Evolutionary conservation across 2,888 invertebrate genomes (phyloP), one percentile per base, ranked within the genome.

Genomic region (Brenthis daphne): DNA sequence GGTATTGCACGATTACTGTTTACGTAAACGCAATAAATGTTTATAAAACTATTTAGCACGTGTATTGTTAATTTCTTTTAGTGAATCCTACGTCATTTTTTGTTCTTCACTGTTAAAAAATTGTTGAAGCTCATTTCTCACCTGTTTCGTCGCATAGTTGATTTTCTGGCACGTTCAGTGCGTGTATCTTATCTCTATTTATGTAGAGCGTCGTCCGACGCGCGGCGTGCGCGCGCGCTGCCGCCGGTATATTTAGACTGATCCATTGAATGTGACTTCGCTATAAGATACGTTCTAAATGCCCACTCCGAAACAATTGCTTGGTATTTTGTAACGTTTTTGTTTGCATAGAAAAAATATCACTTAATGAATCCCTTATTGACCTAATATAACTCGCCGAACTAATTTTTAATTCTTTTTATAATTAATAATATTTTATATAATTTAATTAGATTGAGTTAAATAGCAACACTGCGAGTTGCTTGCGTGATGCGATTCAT

Each of bases 221-320:
- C 76, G 78, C 80, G 79, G 83, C 82, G 79, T 80, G 78, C 86
- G 89, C 88, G 87, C 83, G 87, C 90, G 89, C 89, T 80, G 76
- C 81, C 84, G 84, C 85, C 87, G 86, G 86, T 92, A 90, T 89
- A 90, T 90, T 90, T 92, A 91, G 92, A 92, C 88, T 90, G 90
- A 86, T 84, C 82, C 84, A 80, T 82, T 81, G 82, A 85, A 81
- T 86, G 60, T 51, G 48, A 68, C 68, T 71, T 63, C 66, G 50
- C 64, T 68, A 72, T 64, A 64, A 72, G 69, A 68, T 70, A 70
- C 64, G 70, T 67, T 64, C 57, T 47, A 69, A 73, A 75, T 72
- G 69, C 65, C 72, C 72, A 73, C 73, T 69, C 53, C 65, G 20
- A 67, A 68, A 60, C 2, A 63, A 55, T 33, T 68, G 67, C 65